phyloP scores from a whole-genome alignment of 2,888 invertebrate species.

The Flexamia atlantica region DNA sequence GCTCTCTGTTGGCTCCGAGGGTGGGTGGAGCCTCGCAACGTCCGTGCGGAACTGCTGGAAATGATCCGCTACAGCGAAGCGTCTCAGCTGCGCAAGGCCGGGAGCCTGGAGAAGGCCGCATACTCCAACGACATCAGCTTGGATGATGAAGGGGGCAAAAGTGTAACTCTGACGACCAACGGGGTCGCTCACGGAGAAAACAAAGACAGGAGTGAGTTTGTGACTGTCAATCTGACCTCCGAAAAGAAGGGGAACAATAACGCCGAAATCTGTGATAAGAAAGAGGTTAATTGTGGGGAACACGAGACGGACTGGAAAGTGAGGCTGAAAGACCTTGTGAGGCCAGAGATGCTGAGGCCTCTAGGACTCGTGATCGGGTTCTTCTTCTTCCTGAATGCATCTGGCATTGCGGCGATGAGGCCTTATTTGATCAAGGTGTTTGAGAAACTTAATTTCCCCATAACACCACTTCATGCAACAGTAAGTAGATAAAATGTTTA shows the following conservation, averaged over 20 bases:
- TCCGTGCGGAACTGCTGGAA: slow-evolving; percentile 77
- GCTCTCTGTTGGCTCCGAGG: slow-evolving; percentile 79
- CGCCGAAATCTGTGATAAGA: slow-evolving; percentile 31
- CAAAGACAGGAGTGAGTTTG: slow-evolving; percentile 52
- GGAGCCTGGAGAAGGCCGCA: slow-evolving; percentile 35
- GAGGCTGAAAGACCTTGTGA: slow-evolving; percentile 70
- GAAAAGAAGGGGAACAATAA: slow-evolving; percentile 33
- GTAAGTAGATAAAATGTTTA: slow-evolving; percentile 74
- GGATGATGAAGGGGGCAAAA: slow-evolving; percentile 62
- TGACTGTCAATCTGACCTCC: slow-evolving; percentile 50
- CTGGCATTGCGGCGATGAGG: slow-evolving; percentile 76
- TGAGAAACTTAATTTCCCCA: slow-evolving; percentile 73
- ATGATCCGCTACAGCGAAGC: slow-evolving; percentile 75
- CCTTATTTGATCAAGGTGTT: slow-evolving; percentile 79
- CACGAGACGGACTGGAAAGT: slow-evolving; percentile 63
- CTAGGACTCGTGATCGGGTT: slow-evolving; percentile 77
- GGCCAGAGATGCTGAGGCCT: slow-evolving; percentile 78
- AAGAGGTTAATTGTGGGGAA: neutral
- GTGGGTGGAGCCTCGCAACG: slow-evolving; percentile 77
- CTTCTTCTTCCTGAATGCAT: slow-evolving; percentile 78
- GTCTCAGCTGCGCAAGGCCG: slow-evolving; percentile 64
- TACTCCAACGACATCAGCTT: slow-evolving; percentile 62
- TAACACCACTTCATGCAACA: slow-evolving; percentile 75
- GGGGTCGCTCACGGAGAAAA: neutral
- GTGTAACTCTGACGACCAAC: slow-evolving; percentile 26